Conservation (phyloP, 2,113 vertebrate species). For the Cettia cetti region DNA sequence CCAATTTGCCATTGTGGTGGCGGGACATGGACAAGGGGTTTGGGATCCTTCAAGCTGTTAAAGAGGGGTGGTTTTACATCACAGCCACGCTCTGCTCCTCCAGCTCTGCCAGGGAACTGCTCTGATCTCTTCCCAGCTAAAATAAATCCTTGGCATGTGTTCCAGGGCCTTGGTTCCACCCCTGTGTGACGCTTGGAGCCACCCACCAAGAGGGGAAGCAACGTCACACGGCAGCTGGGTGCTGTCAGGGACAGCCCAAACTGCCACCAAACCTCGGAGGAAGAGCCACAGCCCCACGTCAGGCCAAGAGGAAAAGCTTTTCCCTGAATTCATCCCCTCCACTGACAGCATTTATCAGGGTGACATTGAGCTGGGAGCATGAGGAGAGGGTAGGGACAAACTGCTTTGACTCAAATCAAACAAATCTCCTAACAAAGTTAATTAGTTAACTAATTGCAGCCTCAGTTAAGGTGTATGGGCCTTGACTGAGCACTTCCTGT, state of each 20-base stretch:
- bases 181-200: not conserved
- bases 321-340: not conserved
- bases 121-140: not conserved
- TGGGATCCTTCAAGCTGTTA: not conserved
- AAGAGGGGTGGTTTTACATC: not conserved
- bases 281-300: not conserved
- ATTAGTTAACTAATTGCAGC: too few relatives aligned
- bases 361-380: not conserved
- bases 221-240: not conserved
- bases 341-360: not conserved
- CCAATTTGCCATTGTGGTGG: rapidly evolving
- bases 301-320: not conserved
- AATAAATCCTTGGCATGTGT: not conserved
- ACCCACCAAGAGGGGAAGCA: not conserved
- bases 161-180: not conserved
- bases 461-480: not conserved
- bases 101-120: not conserved
- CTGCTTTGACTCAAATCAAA: not conserved
- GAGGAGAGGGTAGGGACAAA: not conserved
- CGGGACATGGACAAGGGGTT: not conserved
- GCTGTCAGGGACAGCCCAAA: not conserved
- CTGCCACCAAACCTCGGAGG: not conserved
- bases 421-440: not conserved
- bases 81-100: not conserved
- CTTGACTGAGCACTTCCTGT: not conserved